Conservation (phyloP, 2,113 vertebrate genomes). For the Sceloporus undulatus region DNA sequence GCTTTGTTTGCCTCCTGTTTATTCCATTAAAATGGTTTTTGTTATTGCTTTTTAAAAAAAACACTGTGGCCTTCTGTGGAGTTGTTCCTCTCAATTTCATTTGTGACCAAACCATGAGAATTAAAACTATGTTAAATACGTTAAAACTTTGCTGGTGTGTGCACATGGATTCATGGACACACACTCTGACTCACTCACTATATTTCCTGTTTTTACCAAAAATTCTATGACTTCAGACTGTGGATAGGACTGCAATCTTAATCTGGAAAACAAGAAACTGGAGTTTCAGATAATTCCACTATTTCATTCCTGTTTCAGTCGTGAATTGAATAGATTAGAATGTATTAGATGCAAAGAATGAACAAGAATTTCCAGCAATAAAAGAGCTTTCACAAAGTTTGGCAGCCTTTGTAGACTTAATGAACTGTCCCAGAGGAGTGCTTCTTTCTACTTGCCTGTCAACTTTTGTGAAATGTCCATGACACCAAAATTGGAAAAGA, state of each 20-base stretch:
- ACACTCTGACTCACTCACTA: background rate
- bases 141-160: background rate
- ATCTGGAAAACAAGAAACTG: background rate
- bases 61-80: conserved; percentile 6
- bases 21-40: conserved; percentile 1
- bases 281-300: conserved; percentile 13
- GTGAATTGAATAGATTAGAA: conserved; percentile 16
- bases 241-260: background rate
- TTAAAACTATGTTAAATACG: background rate
- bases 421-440: conserved; percentile 56
- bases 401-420: conserved; percentile 30
- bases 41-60: background rate
- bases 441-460: conserved; percentile 47
- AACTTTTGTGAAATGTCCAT: conserved; percentile 51
- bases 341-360: conserved; percentile 48
- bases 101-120: background rate
- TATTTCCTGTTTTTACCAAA: background rate
- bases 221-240: background rate
- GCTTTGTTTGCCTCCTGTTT: background rate
- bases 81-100: conserved; percentile 13
- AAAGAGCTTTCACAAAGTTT: conserved; percentile 51
- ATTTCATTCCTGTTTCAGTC: conserved; percentile 28
- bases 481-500: conserved; percentile 66
- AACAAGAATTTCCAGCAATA: conserved; percentile 38
- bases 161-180: background rate